Evolutionary conservation across 2,113 vertebrate genomes (phyloP).

Genomic region (Crypturellus undulatus): DNA sequence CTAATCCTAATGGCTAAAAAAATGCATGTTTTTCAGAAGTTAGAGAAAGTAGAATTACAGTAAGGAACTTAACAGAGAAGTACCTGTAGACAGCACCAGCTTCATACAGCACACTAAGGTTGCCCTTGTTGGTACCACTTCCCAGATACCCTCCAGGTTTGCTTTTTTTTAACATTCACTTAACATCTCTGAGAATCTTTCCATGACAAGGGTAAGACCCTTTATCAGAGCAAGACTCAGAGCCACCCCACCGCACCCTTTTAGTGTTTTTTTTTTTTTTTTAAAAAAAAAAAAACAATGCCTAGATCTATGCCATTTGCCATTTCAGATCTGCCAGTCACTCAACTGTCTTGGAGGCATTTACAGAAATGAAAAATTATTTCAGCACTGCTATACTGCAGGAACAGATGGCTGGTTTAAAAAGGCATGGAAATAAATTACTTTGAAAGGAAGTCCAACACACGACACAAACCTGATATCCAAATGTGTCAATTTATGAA

Average conservation of each 20-base stretch:
- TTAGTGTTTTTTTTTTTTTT: background rate
- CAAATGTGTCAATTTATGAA: constrained; percentile 87
- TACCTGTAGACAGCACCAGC: background rate
- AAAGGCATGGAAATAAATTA: background rate
- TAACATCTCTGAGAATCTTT: background rate
- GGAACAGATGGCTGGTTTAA: background rate
- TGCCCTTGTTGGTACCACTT: background rate
- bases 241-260: background rate
- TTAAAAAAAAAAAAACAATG: background rate
- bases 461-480: constrained; percentile 87
- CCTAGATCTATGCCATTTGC: background rate
- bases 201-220: background rate
- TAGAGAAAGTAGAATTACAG: background rate
- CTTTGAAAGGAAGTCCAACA: background rate
- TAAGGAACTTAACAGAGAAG: background rate
- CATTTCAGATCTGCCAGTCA: background rate
- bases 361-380: background rate
- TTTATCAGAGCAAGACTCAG: background rate
- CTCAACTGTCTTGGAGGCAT: fast-evolving
- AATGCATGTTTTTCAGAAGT: background rate
- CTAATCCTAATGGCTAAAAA: background rate
- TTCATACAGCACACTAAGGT: background rate
- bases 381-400: background rate
- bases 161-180: background rate
- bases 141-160: background rate